Conservation (phyloP, 2,113 vertebrate species). For the Ageneiosus marmoratus region DNA sequence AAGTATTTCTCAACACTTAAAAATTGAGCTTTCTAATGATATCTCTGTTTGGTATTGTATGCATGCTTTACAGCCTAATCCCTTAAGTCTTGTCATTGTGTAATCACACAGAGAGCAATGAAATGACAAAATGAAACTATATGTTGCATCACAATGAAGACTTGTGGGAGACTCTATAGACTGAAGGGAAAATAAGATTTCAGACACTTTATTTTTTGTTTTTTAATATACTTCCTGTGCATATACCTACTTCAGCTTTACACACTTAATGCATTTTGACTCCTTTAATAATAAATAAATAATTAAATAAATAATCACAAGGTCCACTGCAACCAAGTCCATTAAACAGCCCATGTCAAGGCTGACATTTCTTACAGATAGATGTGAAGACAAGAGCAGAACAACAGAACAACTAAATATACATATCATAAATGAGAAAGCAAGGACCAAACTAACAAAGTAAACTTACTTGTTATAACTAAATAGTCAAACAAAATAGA, state of each 20-base stretch:
- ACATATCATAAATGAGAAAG: background rate
- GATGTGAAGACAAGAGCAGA: conserved; percentile 1
- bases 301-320: background rate
- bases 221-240: background rate
- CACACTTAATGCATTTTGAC: background rate
- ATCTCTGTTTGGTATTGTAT: conserved; percentile 21
- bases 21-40: background rate
- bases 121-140: conserved; percentile 18
- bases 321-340: background rate
- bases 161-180: background rate
- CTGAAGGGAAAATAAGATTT: background rate
- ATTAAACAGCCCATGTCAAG: background rate
- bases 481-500: background rate
- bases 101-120: conserved; percentile 6
- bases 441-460: background rate
- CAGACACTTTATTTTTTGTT: background rate
- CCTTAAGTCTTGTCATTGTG: conserved; percentile 3
- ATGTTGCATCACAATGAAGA: background rate
- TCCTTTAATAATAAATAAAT: background rate
- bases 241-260: background rate
- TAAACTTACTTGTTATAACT: background rate
- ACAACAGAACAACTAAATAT: background rate
- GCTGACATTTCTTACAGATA: background rate
- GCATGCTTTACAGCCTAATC: conserved; percentile 11
- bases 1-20: background rate